Base-by-base conservation (phyloP, 2,797 vertebrate genomes). In the Neosilurus mollespiculum region DNA sequence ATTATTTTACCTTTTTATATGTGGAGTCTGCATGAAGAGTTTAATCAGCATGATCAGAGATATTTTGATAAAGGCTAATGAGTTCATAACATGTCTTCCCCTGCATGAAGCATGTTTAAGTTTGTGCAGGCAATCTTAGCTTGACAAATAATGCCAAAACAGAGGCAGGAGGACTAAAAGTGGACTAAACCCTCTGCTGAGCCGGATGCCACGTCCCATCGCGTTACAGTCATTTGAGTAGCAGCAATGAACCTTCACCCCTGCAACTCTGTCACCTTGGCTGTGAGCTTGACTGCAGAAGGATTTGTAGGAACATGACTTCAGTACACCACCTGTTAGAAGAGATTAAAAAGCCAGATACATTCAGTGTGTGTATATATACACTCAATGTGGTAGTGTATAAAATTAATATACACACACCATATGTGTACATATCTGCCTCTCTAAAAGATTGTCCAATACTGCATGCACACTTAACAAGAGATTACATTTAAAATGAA, bases 271-370 rank as follows among this genome's bases (percentile, higher is more conserved):
- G 88, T 95, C 94, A 7, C 95, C 94, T 59, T 96, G 96, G 83
- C 94, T 94, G 93, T 91, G 90, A 0, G 96, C 96, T 87, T 96
- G 95, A 89, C 95, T 96, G 69, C 96, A 98, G 91, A 97, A 97
- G 24, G 96, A 96, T 90, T 93, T 95, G 93, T 95, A 97, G 15
- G 96, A 96, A 87, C 96, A 97, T 0, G 96, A 96, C 93, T 98
- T 98, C 94, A 96, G 96, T 77, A 97, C 93, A 0, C 96, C 96
- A 89, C 94, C 96, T 95, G 87, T 81, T 67, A 82, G 80, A 80
- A 87, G 67, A 84, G 61, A 65, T 51, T 51, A 85, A 20, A 56
- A 49, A 5, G 4, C 43, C 30, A 62, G 9, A 9, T 70, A 26
- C 7, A 43, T 30, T 78, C 34, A 59, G 5, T 34, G 26, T 72